phyloP scores from a whole-genome alignment of 1,140 invertebrate species.

The Argopecten irradians region DNA sequence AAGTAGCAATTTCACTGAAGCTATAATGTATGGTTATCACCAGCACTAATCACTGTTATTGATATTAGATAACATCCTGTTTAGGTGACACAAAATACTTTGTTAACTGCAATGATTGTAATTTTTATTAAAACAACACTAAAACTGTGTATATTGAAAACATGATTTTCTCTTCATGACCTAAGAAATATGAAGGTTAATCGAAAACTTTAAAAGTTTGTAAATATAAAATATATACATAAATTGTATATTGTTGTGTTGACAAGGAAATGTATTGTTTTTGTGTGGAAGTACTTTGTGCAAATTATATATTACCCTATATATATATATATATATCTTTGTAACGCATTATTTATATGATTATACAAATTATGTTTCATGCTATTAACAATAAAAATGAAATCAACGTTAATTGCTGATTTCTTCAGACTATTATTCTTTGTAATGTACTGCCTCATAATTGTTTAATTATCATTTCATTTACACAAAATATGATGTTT shows the following conservation, averaged over 20 bases:
- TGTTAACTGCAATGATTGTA: too few species aligned
- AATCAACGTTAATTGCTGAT: background rate
- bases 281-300: background rate
- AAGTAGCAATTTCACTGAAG: too few species aligned
- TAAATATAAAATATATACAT: background rate
- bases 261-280: background rate
- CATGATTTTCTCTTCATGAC: background rate
- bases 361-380: slow-evolving; percentile 10
- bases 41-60: too few species aligned
- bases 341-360: slow-evolving; percentile 12
- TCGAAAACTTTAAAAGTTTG: background rate
- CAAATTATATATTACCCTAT: slow-evolving; percentile 5
- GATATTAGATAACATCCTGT: too few species aligned
- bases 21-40: too few species aligned
- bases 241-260: background rate
- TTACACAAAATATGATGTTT: background rate
- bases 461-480: background rate
- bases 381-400: background rate
- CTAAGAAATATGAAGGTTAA: background rate
- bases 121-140: too few species aligned
- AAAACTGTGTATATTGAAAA: too few species aligned
- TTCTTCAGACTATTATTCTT: background rate
- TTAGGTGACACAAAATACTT: too few species aligned
- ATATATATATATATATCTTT: slow-evolving; percentile 10
- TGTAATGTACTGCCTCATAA: background rate